Percentiles rank a stretch among this genome's conserved stretches.
Conservation (phyloP, 1,140 invertebrate species). For the Nixonia krombeini region DNA sequence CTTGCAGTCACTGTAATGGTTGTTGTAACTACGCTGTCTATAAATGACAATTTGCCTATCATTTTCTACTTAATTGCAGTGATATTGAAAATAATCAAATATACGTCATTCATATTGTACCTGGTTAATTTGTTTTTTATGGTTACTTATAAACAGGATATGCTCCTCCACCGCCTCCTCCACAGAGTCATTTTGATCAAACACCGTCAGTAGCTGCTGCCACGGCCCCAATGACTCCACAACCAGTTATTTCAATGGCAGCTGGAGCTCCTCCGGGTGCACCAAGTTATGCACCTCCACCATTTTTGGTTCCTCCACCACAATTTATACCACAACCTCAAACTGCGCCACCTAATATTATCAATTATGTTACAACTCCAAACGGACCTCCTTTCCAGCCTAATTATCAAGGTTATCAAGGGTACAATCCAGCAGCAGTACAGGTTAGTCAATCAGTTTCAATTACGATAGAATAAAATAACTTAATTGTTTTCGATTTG, state of each 20-base stretch:
- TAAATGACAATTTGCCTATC: too few relatives aligned
- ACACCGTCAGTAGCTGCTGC: conserved; percentile 55
- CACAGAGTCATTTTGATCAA: conserved; percentile 63
- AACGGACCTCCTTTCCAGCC: conserved; percentile 66
- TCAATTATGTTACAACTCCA: conserved; percentile 67
- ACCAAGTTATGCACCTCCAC: conserved; percentile 62
- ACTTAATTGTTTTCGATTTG: too few relatives aligned
- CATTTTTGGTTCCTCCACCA: conserved; percentile 66
- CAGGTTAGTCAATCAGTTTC: conserved; percentile 53
- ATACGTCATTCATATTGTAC: too few relatives aligned
- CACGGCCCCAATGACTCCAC: conserved; percentile 57
- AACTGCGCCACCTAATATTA: conserved; percentile 66
- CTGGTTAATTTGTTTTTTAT: too few relatives aligned
- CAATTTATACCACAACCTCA: conserved; percentile 68
- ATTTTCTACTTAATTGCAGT: too few relatives aligned
- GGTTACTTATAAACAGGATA: conserved; percentile 53
- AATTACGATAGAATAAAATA: not conserved
- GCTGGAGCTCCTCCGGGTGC: conserved; percentile 66
- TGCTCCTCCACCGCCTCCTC: too few relatives aligned
- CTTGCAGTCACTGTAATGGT: too few relatives aligned
- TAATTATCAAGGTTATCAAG: conserved; percentile 66
- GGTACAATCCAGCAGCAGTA: conserved; percentile 62
- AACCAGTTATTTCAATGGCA: conserved; percentile 62
- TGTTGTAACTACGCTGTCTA: not conserved
- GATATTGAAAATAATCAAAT: too few relatives aligned